A percentile compares a stretch with the other conserved stretches of the same genome.
phyloP scores from a whole-genome alignment of 2,113 vertebrate genomes.

The human region GRCh38 chr14:65623001-65623500 shows the following conservation, averaged over 20 bases:
- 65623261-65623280: background rate
- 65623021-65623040: too few species aligned
- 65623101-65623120: too few species aligned
- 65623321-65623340: constrained; percentile 32
- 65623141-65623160: too few species aligned
- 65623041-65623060: too few species aligned
- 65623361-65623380: background rate
- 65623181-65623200: background rate
- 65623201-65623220: constrained; percentile 29
- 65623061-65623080: too few species aligned
- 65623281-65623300: background rate
- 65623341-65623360: background rate
- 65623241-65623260: background rate
- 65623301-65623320: constrained; percentile 1
- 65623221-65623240: background rate
- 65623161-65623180: too few species aligned
- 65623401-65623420: background rate
- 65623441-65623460: too few species aligned
- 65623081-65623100: too few species aligned
- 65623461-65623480: too few species aligned
- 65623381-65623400: background rate
- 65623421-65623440: background rate
- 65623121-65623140: too few species aligned
- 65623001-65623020: too few species aligned
- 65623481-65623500: too few species aligned